Base-by-base conservation (phyloP, 2,888 invertebrate genomes). In the Sarcophaga caerulescens region DNA sequence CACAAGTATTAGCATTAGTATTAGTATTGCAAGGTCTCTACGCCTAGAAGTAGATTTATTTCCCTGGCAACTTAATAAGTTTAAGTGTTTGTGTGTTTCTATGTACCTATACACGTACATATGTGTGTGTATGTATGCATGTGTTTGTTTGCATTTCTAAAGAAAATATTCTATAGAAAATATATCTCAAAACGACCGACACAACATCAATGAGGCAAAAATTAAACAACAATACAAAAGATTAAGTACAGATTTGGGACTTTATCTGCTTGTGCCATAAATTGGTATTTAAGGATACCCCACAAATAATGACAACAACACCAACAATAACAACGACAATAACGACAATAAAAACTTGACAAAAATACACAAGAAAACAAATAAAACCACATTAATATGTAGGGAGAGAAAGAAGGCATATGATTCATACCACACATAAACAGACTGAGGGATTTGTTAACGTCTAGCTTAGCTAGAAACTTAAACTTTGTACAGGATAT, bases 181-280 rank as follows among this genome's bases (percentile, higher is more conserved):
- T 85, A 52, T 14, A 14, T 52, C 17, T 17, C 5, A 35, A 35
- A 35, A 35, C 35, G 35, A 12, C 52, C 52, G 52, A 62, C 70
- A 79, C 73, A 84, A 84, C 84, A 85, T 87, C 84, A 87, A 87
- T 86, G 86, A 86, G 81, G 91, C 88, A 90, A 90, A 92, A 92
- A 92, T 92, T 92, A 92, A 91, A 92, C 92, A 91, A 92, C 92
- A 92, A 92, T 92, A 90, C 91, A 91, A 91, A 92, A 92, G 92
- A 92, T 92, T 92, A 92, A 92, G 91, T 91, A 90, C 90, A 92
- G 92, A 92, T 92, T 92, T 92, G 90, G 91, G 91, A 92, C 91
- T 92, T 92, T 92, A 92, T 91, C 91, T 92, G 92, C 90, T 90
- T 91, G 90, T 90, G 92, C 92, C 92, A 92, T 92, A 92, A 92